Percentiles rank a stretch among this genome's conserved stretches.
Evolutionary conservation across 1,140 invertebrate genomes (phyloP).

Genomic region (Drosophila ananassae): DNA sequence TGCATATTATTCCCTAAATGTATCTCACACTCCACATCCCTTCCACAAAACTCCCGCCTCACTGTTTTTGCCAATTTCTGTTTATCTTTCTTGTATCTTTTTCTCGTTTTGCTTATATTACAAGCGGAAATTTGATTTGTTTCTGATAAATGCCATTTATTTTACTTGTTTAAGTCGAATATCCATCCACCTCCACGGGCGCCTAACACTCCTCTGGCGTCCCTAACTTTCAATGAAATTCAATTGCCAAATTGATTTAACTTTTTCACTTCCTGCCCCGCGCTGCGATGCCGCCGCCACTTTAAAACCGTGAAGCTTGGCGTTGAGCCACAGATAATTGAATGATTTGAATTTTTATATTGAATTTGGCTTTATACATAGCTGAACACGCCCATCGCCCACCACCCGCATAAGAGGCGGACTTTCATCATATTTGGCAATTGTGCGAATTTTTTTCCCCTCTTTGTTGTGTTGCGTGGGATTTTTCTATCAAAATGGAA

Average conservation of each 20-base stretch:
- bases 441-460: slow-evolving; percentile 55
- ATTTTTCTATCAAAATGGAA: slow-evolving; percentile 80
- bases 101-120: slow-evolving; percentile 53
- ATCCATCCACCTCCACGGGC: background rate
- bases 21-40: background rate
- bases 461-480: slow-evolving; percentile 42
- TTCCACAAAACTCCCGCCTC: slow-evolving; percentile 1
- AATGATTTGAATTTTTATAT: slow-evolving; percentile 83
- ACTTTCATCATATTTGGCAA: slow-evolving; percentile 56
- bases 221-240: slow-evolving; percentile 62
- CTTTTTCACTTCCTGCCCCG: slow-evolving; percentile 40
- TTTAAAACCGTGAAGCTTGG: slow-evolving; percentile 15
- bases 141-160: slow-evolving; percentile 79
- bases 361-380: slow-evolving; percentile 68
- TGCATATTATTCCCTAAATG: slow-evolving; percentile 1
- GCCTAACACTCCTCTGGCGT: background rate
- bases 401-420: slow-evolving; percentile 19
- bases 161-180: slow-evolving; percentile 74
- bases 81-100: slow-evolving; percentile 54
- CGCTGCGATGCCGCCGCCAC: background rate
- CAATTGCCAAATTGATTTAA: slow-evolving; percentile 81
- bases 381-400: slow-evolving; percentile 42
- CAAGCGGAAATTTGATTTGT: slow-evolving; percentile 80
- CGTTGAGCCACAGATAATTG: slow-evolving; percentile 79
- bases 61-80: slow-evolving; percentile 15